These are phyloP conservation scores for Margarornis squamiger DNA, from an alignment of 2,797 vertebrate genomes.

Conservation along the genomic window DNA sequence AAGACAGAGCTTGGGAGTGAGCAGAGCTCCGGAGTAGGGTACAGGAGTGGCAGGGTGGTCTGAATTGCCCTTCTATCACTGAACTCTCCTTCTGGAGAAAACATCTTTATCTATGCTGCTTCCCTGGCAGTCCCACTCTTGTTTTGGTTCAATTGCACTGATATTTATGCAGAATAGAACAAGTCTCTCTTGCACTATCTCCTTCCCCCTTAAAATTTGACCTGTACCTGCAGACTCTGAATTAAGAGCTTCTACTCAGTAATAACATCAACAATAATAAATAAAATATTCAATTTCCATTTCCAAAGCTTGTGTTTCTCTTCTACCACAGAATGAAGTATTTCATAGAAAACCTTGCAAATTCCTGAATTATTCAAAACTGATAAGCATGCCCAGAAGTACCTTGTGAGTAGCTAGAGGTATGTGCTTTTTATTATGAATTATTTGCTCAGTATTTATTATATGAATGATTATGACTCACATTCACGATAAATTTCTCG, in stretches of 20 bases:
- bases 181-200: not conserved
- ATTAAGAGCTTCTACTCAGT: not conserved
- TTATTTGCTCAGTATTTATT: not conserved
- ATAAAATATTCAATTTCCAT: not conserved
- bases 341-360: not conserved
- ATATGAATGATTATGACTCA: not conserved
- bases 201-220: not conserved
- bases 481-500: not conserved
- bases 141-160: not conserved
- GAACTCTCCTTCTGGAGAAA: not conserved
- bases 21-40: not conserved
- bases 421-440: not conserved
- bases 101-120: not conserved
- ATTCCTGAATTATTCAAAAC: slow-evolving; percentile 17
- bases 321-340: not conserved
- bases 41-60: not conserved
- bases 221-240: not conserved
- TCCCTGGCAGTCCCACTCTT: not conserved
- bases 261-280: not conserved
- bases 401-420: not conserved
- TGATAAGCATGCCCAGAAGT: not conserved
- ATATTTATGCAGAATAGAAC: not conserved
- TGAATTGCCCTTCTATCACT: not conserved
- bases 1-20: not conserved
- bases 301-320: not conserved